These are phyloP conservation scores for Epinephelus lanceolatus DNA, from an alignment of 2,113 vertebrate genomes.

Conservation along the genomic window DNA sequence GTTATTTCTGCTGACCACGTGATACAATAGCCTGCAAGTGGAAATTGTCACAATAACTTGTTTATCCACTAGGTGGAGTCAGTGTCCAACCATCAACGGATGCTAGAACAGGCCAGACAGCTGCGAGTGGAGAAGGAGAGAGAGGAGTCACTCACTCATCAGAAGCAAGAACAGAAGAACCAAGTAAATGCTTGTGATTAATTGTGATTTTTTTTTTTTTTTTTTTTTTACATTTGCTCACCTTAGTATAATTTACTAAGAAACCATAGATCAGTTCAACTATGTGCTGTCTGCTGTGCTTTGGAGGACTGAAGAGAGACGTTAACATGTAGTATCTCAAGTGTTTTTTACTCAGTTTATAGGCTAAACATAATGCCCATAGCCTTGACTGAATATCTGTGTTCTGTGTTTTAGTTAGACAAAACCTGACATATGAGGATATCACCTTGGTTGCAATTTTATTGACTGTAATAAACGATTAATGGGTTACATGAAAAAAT, in stretches of 20 bases:
- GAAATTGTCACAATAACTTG: not conserved
- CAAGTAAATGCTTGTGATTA: slow-evolving; percentile 85
- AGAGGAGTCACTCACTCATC: slow-evolving; percentile 92
- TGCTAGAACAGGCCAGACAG: slow-evolving; percentile 96
- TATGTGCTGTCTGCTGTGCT: not conserved
- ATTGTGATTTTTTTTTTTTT: not conserved
- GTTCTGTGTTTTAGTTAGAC: not conserved
- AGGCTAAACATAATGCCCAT: not conserved
- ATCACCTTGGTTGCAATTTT: no score
- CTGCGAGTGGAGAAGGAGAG: slow-evolving; percentile 95
- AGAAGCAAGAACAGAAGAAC: slow-evolving; percentile 97
- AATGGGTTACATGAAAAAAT: no score
- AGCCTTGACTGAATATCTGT: not conserved
- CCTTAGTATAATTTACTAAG: not conserved
- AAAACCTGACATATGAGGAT: not conserved
- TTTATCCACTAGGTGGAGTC: slow-evolving; percentile 94
- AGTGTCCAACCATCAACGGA: slow-evolving; percentile 94
- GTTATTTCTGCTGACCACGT: slow-evolving; percentile 45
- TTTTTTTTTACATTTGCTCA: not conserved
- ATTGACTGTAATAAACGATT: no score
- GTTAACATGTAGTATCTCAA: not conserved
- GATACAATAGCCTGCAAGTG: not conserved
- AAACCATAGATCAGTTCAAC: not conserved
- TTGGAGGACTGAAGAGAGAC: not conserved
- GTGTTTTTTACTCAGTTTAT: not conserved